Percentiles rank a stretch among this genome's conserved stretches.
Evolutionary conservation across 2,797 vertebrate species (phyloP).

Genomic region (Cuniculus paca): DNA sequence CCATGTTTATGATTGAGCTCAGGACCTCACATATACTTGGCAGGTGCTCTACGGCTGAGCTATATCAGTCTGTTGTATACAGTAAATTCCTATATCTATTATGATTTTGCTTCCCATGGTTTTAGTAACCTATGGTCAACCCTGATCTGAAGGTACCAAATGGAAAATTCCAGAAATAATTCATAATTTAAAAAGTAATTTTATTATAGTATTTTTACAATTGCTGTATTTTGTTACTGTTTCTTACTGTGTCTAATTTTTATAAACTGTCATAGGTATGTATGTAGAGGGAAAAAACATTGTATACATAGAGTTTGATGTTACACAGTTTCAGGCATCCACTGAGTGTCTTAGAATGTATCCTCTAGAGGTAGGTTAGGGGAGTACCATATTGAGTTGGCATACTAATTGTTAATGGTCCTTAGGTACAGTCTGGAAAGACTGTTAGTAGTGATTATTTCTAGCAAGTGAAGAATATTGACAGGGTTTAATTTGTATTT

Average conservation of each 20-base stretch:
- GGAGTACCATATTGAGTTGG: background rate
- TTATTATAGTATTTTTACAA: background rate
- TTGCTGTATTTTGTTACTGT: background rate
- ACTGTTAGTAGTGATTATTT: background rate
- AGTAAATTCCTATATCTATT: background rate
- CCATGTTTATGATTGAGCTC: background rate
- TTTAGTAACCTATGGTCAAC: background rate
- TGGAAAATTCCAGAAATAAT: background rate
- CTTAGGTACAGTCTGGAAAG: background rate
- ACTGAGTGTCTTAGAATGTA: background rate
- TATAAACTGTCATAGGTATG: background rate
- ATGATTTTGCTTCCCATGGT: background rate
- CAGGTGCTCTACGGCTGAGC: background rate
- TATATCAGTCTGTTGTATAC: background rate
- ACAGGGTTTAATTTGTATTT: slow-evolving; percentile 23
- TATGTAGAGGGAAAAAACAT: background rate
- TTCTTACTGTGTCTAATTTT: background rate
- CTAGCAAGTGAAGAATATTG: background rate
- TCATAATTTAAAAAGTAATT: background rate
- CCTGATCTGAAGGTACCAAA: background rate
- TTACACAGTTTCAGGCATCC: background rate
- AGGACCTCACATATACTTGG: background rate
- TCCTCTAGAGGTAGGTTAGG: background rate
- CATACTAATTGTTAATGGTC: background rate
- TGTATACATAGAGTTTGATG: background rate